Evolutionary conservation across 2,797 vertebrate species (phyloP).

Genomic region (Leuciscus waleckii): DNA sequence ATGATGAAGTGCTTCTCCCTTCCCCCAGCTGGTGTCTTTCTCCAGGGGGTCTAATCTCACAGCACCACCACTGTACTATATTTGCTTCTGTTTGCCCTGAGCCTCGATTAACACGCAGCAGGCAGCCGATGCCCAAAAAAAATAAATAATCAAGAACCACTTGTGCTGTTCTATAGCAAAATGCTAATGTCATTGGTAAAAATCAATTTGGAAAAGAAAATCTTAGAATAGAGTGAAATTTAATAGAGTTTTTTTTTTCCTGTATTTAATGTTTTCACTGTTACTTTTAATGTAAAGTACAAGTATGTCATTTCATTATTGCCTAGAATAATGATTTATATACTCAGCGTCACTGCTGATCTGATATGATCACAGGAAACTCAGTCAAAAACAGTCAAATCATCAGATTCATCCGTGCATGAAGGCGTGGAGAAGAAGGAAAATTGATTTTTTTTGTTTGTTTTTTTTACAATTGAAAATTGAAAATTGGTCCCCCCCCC

Average conservation of each 20-base stretch:
- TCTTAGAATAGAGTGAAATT: not conserved
- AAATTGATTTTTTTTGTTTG: not conserved
- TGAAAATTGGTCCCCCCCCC: not conserved
- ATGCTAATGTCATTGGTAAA: not conserved
- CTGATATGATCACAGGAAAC: not conserved
- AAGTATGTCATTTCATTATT: not conserved
- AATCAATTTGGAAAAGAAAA: not conserved
- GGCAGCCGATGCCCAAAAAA: conserved; percentile 23
- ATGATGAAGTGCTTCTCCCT: conserved; percentile 45
- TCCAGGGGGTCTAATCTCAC: conserved; percentile 56
- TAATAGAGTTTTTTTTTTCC: not conserved
- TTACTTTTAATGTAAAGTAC: not conserved
- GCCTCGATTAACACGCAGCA: conserved; percentile 40
- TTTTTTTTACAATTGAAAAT: no score
- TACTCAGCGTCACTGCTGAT: not conserved
- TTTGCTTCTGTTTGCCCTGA: conserved; percentile 35
- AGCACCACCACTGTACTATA: conserved; percentile 42
- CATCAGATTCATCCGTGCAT: not conserved
- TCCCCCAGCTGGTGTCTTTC: conserved; percentile 24
- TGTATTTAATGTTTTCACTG: not conserved
- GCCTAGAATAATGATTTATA: not conserved
- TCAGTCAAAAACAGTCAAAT: not conserved
- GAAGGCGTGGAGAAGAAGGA: not conserved
- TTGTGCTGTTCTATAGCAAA: conserved; percentile 9
- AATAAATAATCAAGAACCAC: conserved; percentile 40